Conservation (phyloP, 1,140 invertebrate genomes). For the Bombus soroeensis region DNA sequence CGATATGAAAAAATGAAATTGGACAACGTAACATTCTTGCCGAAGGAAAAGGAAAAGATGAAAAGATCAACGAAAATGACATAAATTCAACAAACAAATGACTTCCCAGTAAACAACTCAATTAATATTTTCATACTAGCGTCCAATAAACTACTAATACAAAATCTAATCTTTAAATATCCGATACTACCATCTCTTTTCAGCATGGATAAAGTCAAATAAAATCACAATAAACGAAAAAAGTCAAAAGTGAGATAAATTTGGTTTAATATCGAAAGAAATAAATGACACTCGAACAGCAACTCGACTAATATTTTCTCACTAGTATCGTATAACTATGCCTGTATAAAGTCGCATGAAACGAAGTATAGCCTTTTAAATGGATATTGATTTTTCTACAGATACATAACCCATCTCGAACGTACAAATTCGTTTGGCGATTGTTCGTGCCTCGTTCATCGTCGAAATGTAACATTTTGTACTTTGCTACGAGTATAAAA, state of each 20-base stretch:
- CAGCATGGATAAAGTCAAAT: no score
- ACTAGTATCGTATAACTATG: not conserved
- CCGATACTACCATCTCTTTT: no score
- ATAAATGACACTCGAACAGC: not conserved
- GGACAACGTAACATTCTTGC: no score
- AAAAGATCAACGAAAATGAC: not conserved
- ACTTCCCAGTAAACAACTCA: not conserved
- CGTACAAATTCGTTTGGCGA: conserved; percentile 21
- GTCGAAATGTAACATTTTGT: conserved; percentile 21
- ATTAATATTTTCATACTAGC: not conserved
- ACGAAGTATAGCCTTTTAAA: conserved; percentile 30
- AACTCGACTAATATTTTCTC: conserved; percentile 5
- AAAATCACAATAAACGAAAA: not conserved
- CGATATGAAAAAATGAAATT: no score
- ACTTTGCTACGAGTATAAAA: not conserved
- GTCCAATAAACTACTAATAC: not conserved
- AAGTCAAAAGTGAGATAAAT: not conserved
- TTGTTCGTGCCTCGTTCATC: not conserved
- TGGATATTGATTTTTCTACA: conserved; percentile 28
- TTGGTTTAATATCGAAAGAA: not conserved
- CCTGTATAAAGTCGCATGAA: not conserved
- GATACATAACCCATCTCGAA: conserved; percentile 9
- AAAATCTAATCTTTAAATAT: no score
- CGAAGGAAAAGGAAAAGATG: no score
- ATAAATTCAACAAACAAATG: not conserved